phyloP scores from a whole-genome alignment of 1,140 invertebrate species.

The Drosophila hydei region DNA sequence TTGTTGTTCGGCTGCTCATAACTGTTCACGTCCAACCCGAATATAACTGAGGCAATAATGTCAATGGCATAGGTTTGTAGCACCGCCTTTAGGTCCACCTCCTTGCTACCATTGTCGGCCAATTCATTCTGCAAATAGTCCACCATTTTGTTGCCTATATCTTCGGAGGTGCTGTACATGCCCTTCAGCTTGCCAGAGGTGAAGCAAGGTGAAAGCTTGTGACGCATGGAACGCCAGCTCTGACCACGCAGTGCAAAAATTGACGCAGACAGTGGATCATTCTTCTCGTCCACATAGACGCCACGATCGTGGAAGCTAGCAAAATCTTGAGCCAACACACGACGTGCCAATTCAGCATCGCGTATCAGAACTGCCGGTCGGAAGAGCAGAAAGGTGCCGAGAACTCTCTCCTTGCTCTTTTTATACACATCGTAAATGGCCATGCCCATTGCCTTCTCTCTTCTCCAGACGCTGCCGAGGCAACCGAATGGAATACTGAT shows the following conservation, averaged over 20 bases:
- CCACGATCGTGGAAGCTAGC: constrained; percentile 83
- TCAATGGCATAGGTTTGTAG: constrained; percentile 72
- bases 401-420: constrained; percentile 61
- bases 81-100: constrained; percentile 63
- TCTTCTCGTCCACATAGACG: constrained; percentile 76
- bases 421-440: constrained; percentile 65
- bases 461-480: constrained; percentile 48
- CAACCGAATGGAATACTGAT: constrained; percentile 71
- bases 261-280: constrained; percentile 77
- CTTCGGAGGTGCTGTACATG: constrained; percentile 85
- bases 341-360: constrained; percentile 84
- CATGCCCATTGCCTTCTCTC: constrained; percentile 65
- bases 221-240: constrained; percentile 85
- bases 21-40: constrained; percentile 73
- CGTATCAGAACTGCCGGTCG: constrained; percentile 83
- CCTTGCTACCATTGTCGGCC: constrained; percentile 39
- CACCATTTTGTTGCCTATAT: constrained; percentile 82
- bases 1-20: constrained; percentile 70
- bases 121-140: constrained; percentile 52
- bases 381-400: constrained; percentile 77
- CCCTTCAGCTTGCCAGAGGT: constrained; percentile 86
- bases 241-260: constrained; percentile 84
- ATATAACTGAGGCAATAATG: constrained; percentile 72
- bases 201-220: constrained; percentile 86
- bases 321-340: constrained; percentile 84